These are phyloP conservation scores for Drosophila watanabei DNA, from an alignment of 1,140 invertebrate species.

Conservation along the genomic window DNA sequence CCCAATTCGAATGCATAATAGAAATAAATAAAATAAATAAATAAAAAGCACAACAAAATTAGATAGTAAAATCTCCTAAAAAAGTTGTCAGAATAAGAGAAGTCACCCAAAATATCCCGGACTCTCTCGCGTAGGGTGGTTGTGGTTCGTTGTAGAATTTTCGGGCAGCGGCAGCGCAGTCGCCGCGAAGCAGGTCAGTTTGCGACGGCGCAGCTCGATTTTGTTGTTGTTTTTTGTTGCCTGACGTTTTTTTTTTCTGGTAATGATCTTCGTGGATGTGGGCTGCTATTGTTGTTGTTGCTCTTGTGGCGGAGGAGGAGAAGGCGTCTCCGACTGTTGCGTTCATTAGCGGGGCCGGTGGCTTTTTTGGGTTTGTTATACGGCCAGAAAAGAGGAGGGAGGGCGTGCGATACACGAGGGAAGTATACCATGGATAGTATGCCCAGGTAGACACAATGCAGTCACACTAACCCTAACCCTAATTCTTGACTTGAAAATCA, in stretches of 20 bases:
- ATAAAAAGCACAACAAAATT: too few relatives aligned
- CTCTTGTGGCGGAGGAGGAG: slow-evolving; percentile 31
- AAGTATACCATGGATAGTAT: neutral
- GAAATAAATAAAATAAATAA: too few relatives aligned
- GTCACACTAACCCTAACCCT: neutral
- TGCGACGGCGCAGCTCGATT: slow-evolving; percentile 78
- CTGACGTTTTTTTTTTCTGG: slow-evolving; percentile 54
- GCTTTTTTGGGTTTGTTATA: slow-evolving; percentile 68
- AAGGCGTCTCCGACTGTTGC: slow-evolving; percentile 73
- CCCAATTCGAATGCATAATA: too few relatives aligned
- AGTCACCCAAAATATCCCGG: too few relatives aligned
- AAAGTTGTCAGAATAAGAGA: too few relatives aligned
- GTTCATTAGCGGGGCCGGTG: slow-evolving; percentile 79
- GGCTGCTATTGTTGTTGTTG: slow-evolving; percentile 57
- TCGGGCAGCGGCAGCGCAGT: slow-evolving; percentile 57
- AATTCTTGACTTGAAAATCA: neutral
- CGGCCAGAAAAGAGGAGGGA: slow-evolving; percentile 68
- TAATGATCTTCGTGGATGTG: slow-evolving; percentile 83
- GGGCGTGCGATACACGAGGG: slow-evolving; percentile 69
- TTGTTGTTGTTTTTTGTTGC: slow-evolving; percentile 59
- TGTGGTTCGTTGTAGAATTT: slow-evolving; percentile 65
- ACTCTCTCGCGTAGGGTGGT: too few relatives aligned
- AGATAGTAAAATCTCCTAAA: too few relatives aligned
- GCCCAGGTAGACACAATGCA: slow-evolving; percentile 64
- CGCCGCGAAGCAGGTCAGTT: slow-evolving; percentile 76